phyloP scores from a whole-genome alignment of 2,797 vertebrate genomes.

The Muraenolepis orangiensis region DNA sequence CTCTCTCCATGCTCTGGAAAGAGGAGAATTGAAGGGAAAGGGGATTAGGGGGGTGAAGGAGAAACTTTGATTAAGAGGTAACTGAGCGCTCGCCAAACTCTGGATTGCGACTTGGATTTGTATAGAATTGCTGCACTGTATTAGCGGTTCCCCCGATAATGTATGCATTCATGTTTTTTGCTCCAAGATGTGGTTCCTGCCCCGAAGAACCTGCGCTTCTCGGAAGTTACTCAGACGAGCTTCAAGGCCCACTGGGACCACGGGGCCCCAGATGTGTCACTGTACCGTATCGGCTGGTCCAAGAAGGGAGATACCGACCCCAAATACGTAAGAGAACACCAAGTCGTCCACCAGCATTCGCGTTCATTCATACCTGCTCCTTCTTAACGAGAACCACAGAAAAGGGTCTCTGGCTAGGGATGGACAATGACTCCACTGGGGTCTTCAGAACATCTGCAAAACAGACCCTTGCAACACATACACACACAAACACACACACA shows the following conservation, averaged over 20 bases:
- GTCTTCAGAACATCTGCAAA: slow-evolving; percentile 42
- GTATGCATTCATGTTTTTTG: not conserved
- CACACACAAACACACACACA: not conserved
- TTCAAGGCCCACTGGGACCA: slow-evolving; percentile 93
- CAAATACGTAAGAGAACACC: slow-evolving; percentile 67
- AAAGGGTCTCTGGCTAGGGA: slow-evolving; percentile 17
- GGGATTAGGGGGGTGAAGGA: not conserved
- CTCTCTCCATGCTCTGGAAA: not conserved
- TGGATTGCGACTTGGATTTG: not conserved
- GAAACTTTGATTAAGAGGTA: not conserved
- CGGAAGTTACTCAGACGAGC: slow-evolving; percentile 83
- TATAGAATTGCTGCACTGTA: not conserved
- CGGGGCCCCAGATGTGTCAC: slow-evolving; percentile 88
- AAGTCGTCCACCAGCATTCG: slow-evolving; percentile 26
- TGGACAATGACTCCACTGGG: slow-evolving; percentile 9
- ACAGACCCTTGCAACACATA: slow-evolving; percentile 27
- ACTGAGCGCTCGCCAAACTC: not conserved
- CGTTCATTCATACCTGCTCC: slow-evolving; percentile 21
- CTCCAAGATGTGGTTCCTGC: slow-evolving; percentile 86
- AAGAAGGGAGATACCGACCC: slow-evolving; percentile 73
- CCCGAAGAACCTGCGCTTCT: slow-evolving; percentile 86
- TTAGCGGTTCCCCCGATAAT: not conserved
- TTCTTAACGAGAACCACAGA: slow-evolving; percentile 17
- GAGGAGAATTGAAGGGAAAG: not conserved
- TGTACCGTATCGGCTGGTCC: slow-evolving; percentile 89